These are phyloP conservation scores for Melozone crissalis DNA, from an alignment of 2,113 vertebrate genomes.

Conservation along the genomic window DNA sequence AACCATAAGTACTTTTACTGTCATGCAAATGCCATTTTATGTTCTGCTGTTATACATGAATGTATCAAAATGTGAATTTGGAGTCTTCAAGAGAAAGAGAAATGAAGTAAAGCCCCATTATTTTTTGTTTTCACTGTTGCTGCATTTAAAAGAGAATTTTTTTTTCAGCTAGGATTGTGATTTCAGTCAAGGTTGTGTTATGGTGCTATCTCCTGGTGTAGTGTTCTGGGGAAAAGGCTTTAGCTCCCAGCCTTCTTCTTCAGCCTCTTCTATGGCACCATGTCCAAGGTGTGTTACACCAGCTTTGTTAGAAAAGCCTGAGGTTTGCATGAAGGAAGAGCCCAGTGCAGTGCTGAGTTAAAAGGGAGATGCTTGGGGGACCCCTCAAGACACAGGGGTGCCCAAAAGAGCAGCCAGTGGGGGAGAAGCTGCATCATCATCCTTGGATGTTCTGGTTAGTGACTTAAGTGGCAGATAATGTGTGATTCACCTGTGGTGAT, in stretches of 20 bases:
- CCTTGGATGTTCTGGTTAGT: neutral
- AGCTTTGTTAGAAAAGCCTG: neutral
- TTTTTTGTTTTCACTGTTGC: neutral
- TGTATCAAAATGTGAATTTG: neutral
- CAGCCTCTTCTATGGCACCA: fast-evolving
- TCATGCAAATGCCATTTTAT: neutral
- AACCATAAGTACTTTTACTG: neutral
- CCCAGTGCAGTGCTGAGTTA: fast-evolving
- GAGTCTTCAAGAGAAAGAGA: neutral
- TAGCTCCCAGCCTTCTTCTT: neutral
- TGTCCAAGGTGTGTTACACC: neutral
- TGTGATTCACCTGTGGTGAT: neutral
- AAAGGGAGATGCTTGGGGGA: neutral
- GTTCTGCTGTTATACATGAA: neutral
- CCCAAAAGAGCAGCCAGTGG: neutral
- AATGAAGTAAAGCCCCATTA: neutral
- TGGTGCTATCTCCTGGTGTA: neutral
- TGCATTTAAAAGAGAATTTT: neutral
- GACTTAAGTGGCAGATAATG: neutral
- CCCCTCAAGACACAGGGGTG: neutral
- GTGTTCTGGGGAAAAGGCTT: neutral
- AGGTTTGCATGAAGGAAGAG: neutral
- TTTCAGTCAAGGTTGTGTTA: neutral
- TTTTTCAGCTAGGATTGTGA: neutral
- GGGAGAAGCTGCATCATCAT: fast-evolving